Conservation (phyloP, 2,797 vertebrate species). For the Melopsittacus undulatus region DNA sequence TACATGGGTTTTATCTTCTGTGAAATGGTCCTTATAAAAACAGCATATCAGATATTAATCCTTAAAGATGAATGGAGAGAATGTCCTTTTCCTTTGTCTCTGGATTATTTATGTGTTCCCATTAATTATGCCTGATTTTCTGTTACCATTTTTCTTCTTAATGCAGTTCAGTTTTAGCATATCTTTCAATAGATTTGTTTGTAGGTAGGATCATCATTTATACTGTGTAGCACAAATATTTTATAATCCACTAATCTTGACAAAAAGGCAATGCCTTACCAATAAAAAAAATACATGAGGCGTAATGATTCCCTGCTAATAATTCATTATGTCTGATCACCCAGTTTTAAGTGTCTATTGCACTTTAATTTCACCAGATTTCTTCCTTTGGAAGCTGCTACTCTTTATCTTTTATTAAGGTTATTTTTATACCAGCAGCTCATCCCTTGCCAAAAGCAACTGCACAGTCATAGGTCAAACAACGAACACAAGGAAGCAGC, state of each 20-base stretch:
- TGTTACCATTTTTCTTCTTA: slow-evolving; percentile 71
- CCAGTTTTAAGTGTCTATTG: slow-evolving; percentile 75
- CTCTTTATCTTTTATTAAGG: slow-evolving; percentile 8
- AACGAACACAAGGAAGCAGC: background rate
- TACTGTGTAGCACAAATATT: slow-evolving; percentile 89
- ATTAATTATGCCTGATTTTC: slow-evolving; percentile 76
- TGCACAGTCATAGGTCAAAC: background rate
- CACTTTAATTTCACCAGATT: slow-evolving; percentile 70
- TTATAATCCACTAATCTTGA: slow-evolving; percentile 87
- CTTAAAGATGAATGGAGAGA: slow-evolving; percentile 37
- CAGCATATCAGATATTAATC: slow-evolving; percentile 58
- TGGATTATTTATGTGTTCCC: slow-evolving; percentile 69
- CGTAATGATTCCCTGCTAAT: slow-evolving; percentile 89
- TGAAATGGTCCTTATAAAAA: slow-evolving; percentile 55
- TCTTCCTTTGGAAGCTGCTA: slow-evolving; percentile 56
- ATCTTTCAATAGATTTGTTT: slow-evolving; percentile 81
- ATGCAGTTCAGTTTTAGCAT: slow-evolving; percentile 80
- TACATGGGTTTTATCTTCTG: background rate
- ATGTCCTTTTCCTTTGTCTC: slow-evolving; percentile 55
- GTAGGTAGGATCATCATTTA: slow-evolving; percentile 78
- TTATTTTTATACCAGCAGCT: background rate
- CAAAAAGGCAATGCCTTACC: slow-evolving; percentile 86
- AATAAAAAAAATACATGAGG: slow-evolving; percentile 89
- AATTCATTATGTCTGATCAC: slow-evolving; percentile 84
- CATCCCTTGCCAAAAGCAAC: background rate